Base-by-base conservation (phyloP, 1,140 invertebrate genomes). In the Psilanteris sp. region DNA sequence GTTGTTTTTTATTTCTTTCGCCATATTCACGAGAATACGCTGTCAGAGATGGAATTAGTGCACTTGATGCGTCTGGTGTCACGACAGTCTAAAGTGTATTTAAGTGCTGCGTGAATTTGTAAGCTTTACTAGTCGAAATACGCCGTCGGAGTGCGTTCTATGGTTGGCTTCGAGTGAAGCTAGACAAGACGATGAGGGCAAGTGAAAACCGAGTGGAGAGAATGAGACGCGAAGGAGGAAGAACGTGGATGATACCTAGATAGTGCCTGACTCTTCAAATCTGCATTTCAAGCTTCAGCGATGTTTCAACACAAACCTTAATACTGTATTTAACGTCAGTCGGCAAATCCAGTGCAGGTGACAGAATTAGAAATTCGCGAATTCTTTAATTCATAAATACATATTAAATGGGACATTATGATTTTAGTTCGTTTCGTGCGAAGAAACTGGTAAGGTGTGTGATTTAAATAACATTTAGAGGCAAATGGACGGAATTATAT, bases 231-330 rank as follows among this genome's bases (percentile, higher is more conserved):
- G 15, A 0, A 5, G 3, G 2, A 26, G 34, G 32, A 29, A 78
- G 71, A 71, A 74, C 57, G 27, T n/a, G 52, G 50, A 74, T 50
- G 39, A 16, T 43, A 55, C 16, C 29, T 46, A 18, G 54, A 59
- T 77, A 52, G 71, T 67, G 52, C 75, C 78, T 77, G 77, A 78
- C 73, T 54, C 79, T 85, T 75, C 73, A 82, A 87, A 88, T 88
- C 85, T 88, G 82, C 85, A 87, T 87, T 88, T 87, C 80, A 83
- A 78, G 29, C 81, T 84, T 81, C 79, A 77, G 77, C 74, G 79
- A 77, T 73, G 70, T 80, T 57, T 43, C 26, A 52, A 66, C 62
- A 41, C 70, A 68, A n/a, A n/a, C n/a, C n/a, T 36, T 46, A 11
- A 59, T 59, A 59, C 26, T 44, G 22, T 44, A 59, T 44, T 57